phyloP scores from a whole-genome alignment of 1,140 invertebrate genomes.

The Steinernema feltiae region DNA sequence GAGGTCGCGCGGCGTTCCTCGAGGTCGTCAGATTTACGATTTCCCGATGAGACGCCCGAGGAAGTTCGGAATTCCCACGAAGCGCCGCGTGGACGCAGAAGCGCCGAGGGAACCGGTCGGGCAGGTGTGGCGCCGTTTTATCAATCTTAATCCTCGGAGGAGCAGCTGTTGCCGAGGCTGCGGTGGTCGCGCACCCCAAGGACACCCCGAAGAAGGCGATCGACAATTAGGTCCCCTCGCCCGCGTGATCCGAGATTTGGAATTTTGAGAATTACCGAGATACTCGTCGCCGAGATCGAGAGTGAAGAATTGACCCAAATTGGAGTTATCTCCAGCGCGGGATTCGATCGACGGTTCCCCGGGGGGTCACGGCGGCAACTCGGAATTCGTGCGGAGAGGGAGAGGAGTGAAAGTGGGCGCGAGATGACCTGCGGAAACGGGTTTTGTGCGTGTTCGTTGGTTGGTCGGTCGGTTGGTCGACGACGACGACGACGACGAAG shows the following conservation, averaged over 20 bases:
- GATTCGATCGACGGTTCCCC: not conserved
- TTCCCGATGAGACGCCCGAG: not conserved
- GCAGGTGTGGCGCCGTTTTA: conserved; percentile 6
- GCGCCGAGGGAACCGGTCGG: not conserved
- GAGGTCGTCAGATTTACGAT: not conserved
- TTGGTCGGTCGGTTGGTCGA: conserved; percentile 9
- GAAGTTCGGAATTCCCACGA: no score
- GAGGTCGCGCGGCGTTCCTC: not conserved
- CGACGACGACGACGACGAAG: not conserved
- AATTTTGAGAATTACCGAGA: conserved; percentile 11
- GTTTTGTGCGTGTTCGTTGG: not conserved
- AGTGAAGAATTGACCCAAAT: conserved; percentile 10
- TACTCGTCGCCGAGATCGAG: conserved; percentile 8
- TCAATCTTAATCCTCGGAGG: not conserved
- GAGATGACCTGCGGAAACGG: not conserved
- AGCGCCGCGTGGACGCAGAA: no score
- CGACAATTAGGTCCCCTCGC: not conserved
- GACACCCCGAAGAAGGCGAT: not conserved
- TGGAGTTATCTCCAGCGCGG: not conserved
- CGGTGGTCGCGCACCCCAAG: not conserved
- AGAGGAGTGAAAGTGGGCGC: conserved; percentile 9
- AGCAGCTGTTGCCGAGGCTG: not conserved
- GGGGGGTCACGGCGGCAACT: conserved; percentile 7
- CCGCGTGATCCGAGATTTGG: not conserved
- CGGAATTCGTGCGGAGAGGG: no score